phyloP scores from a whole-genome alignment of 2,113 vertebrate genomes.

The Grammomys dolichurus region DNA sequence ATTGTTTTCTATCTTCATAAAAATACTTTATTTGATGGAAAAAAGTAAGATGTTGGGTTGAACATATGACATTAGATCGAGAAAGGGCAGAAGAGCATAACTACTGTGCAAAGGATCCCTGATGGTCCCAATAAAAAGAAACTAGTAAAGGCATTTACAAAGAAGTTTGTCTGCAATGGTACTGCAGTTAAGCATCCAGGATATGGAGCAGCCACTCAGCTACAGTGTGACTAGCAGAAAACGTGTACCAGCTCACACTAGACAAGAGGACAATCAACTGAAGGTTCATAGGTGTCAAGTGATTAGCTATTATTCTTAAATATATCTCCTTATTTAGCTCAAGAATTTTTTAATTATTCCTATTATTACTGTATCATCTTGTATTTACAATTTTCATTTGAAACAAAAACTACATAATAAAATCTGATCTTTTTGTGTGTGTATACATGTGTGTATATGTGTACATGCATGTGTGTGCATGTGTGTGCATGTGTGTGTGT shows the following conservation, averaged over 20 bases:
- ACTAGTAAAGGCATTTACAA: not conserved
- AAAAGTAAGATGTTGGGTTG: not conserved
- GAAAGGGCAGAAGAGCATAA: not conserved
- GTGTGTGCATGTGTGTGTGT: not conserved
- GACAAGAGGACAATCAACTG: not conserved
- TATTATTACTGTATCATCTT: not conserved
- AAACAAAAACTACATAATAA: constrained; percentile 28
- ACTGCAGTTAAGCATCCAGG: not conserved
- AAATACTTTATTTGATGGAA: not conserved
- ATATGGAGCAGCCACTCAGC: not conserved
- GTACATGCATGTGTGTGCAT: not conserved
- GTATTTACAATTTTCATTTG: not conserved
- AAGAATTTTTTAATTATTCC: not conserved
- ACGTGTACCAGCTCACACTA: not conserved
- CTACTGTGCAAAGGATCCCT: not conserved
- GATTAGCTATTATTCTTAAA: not conserved
- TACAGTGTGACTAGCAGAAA: too few species aligned
- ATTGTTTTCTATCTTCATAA: not conserved
- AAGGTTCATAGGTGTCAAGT: not conserved
- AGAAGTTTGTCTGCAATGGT: not conserved
- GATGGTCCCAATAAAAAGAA: not conserved
- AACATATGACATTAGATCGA: not conserved
- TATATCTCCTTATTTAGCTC: not conserved
- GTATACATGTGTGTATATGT: not conserved
- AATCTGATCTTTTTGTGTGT: not conserved